Percentiles rank a stretch among this genome's conserved stretches.
Conservation (phyloP, 2,797 vertebrate species). For the Echeneis naucrates region DNA sequence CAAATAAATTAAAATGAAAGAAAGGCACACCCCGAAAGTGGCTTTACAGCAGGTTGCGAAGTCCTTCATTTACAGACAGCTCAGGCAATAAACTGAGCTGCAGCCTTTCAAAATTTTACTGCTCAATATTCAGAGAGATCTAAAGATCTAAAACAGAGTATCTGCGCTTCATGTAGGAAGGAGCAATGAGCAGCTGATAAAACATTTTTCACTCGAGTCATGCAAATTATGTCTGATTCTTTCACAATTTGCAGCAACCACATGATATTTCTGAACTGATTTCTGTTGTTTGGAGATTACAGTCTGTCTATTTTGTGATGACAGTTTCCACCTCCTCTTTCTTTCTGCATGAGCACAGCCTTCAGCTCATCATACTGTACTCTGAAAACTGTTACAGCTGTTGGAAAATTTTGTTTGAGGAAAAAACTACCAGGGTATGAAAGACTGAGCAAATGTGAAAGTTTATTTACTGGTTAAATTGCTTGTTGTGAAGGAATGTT, state of each 20-base stretch:
- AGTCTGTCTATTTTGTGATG: constrained; percentile 33
- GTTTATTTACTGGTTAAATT: background rate
- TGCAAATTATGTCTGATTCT: constrained; percentile 27
- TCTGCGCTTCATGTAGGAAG: background rate
- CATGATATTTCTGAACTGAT: constrained; percentile 13
- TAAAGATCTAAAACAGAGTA: constrained; percentile 7
- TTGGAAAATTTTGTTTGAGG: background rate
- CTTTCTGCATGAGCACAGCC: constrained; percentile 13
- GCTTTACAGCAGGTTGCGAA: constrained; percentile 46
- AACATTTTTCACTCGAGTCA: background rate
- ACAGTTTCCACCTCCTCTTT: constrained; percentile 39
- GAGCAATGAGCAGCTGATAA: constrained; percentile 17
- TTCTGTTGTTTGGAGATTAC: constrained; percentile 38
- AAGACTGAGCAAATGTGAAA: background rate
- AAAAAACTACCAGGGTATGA: background rate
- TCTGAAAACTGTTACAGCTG: constrained; percentile 14
- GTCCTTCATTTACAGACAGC: constrained; percentile 6
- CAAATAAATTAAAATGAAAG: constrained; percentile 2
- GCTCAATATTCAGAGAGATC: constrained; percentile 31
- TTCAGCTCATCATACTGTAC: constrained; percentile 13
- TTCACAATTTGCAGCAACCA: constrained; percentile 9
- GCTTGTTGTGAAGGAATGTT: background rate
- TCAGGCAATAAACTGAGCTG: constrained; percentile 29
- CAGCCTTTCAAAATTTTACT: background rate
- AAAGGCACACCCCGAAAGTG: background rate